phyloP scores from a whole-genome alignment of 1,140 invertebrate species.

The Octopus sinensis region DNA sequence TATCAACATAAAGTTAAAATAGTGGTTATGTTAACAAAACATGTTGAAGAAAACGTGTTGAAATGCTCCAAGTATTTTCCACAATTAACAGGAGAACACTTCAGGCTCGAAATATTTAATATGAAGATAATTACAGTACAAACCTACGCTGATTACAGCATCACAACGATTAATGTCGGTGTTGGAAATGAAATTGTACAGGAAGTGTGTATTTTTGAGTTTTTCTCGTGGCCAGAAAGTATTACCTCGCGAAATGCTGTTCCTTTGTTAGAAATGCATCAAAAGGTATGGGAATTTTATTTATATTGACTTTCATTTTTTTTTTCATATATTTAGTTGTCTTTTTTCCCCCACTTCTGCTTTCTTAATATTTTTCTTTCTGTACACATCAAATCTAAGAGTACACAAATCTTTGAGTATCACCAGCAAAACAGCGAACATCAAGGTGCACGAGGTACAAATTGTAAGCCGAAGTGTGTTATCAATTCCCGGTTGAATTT shows the following conservation, averaged over 20 bases:
- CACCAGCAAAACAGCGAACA: too few species aligned
- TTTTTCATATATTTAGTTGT: too few species aligned
- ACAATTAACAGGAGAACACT: constrained; percentile 28
- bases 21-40: constrained; percentile 50
- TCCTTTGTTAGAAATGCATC: constrained; percentile 93
- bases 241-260: constrained; percentile 96
- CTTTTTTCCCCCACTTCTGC: not conserved
- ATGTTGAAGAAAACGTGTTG: constrained; percentile 51
- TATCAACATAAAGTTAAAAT: constrained; percentile 43
- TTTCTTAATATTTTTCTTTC: not conserved
- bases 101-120: constrained; percentile 39
- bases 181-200: constrained; percentile 11
- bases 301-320: too few species aligned
- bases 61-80: constrained; percentile 58
- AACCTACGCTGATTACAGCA: constrained; percentile 45
- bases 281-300: constrained; percentile 69
- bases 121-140: constrained; percentile 37
- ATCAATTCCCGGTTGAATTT: too few species aligned
- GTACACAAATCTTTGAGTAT: too few species aligned
- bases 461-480: too few species aligned
- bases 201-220: constrained; percentile 69
- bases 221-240: constrained; percentile 98
- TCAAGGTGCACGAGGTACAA: too few species aligned
- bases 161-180: constrained; percentile 34
- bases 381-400: too few species aligned